Percentiles rank a stretch among this genome's conserved stretches.
Evolutionary conservation across 2,797 vertebrate species (phyloP).

Genomic region (Notamacropus eugenii): DNA sequence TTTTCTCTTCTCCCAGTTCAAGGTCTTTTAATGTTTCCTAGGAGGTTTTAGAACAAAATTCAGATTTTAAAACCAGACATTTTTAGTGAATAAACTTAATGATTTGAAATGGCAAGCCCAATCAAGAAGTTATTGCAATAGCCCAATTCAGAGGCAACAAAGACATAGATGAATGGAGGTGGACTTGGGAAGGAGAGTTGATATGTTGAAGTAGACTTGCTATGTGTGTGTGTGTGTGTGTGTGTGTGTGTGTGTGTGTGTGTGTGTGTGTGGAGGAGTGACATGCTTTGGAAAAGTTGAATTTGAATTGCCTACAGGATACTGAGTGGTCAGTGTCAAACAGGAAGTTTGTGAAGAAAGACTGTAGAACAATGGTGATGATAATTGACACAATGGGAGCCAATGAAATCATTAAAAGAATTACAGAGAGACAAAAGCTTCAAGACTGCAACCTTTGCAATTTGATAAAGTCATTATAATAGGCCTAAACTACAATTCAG

Average conservation of each 20-base stretch:
- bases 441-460: neutral
- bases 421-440: neutral
- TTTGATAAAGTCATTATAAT: neutral
- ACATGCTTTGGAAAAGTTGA: neutral
- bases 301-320: neutral
- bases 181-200: neutral
- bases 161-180: neutral
- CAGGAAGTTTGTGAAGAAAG: neutral
- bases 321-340: neutral
- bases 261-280: neutral
- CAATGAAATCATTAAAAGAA: neutral
- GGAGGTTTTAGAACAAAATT: neutral
- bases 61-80: neutral
- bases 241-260: no score
- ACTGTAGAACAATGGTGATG: neutral
- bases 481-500: neutral
- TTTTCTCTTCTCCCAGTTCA: neutral
- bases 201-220: no score
- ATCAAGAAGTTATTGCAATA: neutral
- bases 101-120: neutral
- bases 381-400: neutral
- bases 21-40: neutral
- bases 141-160: neutral
- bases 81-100: neutral
- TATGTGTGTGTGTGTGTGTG: no score